Base-by-base conservation (phyloP, 2,113 vertebrate genomes). In the Eolophus roseicapilla region DNA sequence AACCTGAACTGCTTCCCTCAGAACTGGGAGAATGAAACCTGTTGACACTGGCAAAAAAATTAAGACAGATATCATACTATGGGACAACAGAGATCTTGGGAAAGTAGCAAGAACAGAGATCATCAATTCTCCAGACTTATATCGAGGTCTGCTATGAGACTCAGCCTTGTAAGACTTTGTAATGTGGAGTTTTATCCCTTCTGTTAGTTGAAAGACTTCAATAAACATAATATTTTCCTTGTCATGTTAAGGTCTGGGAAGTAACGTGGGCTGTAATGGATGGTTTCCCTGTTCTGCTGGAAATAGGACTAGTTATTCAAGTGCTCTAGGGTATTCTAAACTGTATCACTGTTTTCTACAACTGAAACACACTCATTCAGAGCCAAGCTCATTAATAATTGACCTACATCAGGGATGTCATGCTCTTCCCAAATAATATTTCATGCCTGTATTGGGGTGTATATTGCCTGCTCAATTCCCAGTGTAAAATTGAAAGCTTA, bases 371-470 rank as follows among this genome's bases (percentile, higher is more conserved):
- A 47, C n/a, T 92, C 60, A 67, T 68, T 92, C 62, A 82, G 50
- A 95, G 63, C 85, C 85, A 91, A 94, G 13, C 25, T 97, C 79
- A 91, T 96, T 88, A 97, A 95, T 91, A 94, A 97, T 90, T 96
- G 78, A 97, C 41, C 79, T 71, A 59, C 46, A 71, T 59, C 60
- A 74, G 49, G 59, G 43, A 93, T 74, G 29, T 63, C 28, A 90
- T 82, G 8, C 41, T 97, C 96, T 94, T 95, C 96, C 90, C 75
- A 87, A 93, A 85, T 7, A 82, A 95, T 81, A 93, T 82, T 96
- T 96, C 91, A 90, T 96, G 88, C 70, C 89, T 94, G 63, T 85
- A n/a, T 95, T 86, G 16, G 37, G 19, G 47, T 87, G n/a, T 86
- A 20, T 82, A 65, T 89, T 95, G 59, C 60, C 75, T 88, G 67